phyloP scores from a whole-genome alignment of 2,113 vertebrate species.

The Dunckerocampus dactyliophorus region DNA sequence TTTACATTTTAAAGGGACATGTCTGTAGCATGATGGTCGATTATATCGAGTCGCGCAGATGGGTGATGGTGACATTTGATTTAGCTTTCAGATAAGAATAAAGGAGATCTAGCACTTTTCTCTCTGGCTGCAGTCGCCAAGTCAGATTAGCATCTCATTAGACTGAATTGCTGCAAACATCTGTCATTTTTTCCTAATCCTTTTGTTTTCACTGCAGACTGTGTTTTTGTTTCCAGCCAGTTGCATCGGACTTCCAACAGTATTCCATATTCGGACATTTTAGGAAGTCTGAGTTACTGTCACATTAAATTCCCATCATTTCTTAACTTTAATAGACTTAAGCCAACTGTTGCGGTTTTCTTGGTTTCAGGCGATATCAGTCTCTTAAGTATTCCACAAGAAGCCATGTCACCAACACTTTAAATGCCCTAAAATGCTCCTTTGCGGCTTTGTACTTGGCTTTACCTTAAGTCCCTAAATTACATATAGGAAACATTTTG shows the following conservation, averaged over 20 bases:
- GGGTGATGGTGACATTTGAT: conserved; percentile 20
- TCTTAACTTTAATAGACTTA: neutral
- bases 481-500: too few species aligned
- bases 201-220: conserved; percentile 21
- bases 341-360: neutral
- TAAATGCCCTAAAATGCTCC: too few species aligned
- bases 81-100: conserved; percentile 30
- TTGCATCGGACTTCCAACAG: conserved; percentile 13
- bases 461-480: too few species aligned
- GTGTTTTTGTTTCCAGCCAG: conserved; percentile 4
- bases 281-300: conserved; percentile 1
- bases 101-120: conserved; percentile 4
- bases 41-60: conserved; percentile 5
- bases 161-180: conserved; percentile 36
- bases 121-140: conserved; percentile 14
- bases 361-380: neutral
- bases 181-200: conserved; percentile 40
- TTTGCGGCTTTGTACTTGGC: too few species aligned
- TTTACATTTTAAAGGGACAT: conserved; percentile 9
- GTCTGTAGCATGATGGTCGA: neutral
- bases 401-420: too few species aligned
- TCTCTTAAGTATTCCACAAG: neutral
- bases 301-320: neutral
- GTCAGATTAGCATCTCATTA: conserved; percentile 53
- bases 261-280: conserved; percentile 1